Percentiles rank a stretch among this genome's conserved stretches.
These are phyloP conservation scores for Metopia argyrocephala DNA, from an alignment of 2,888 invertebrate species.

Conservation along the genomic window DNA sequence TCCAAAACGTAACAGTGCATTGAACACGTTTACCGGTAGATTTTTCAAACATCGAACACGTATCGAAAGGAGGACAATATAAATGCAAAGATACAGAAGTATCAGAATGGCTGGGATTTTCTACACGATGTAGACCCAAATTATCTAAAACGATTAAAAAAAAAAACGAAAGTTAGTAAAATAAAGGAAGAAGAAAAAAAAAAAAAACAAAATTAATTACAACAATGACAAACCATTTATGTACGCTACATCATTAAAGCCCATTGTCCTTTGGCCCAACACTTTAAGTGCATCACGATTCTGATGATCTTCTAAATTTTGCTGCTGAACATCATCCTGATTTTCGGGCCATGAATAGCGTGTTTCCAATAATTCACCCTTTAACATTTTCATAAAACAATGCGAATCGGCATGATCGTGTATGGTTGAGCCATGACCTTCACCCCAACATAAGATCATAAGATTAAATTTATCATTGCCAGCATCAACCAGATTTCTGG, in stretches of 20 bases:
- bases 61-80: slow-evolving; percentile 94
- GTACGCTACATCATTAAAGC: slow-evolving; percentile 91
- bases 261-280: slow-evolving; percentile 82
- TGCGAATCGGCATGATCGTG: slow-evolving; percentile 98
- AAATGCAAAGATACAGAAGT: slow-evolving; percentile 95
- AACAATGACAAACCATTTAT: slow-evolving; percentile 91
- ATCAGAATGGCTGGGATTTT: slow-evolving; percentile 94
- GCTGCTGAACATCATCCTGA: slow-evolving; percentile 9
- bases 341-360: slow-evolving; percentile 76
- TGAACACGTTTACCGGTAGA: slow-evolving; percentile 88
- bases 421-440: slow-evolving; percentile 95
- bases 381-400: slow-evolving; percentile 97
- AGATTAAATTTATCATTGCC: slow-evolving; percentile 99
- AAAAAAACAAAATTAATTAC: no score
- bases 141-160: slow-evolving; percentile 84
- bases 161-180: slow-evolving; percentile 2
- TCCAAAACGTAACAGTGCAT: slow-evolving; percentile 93
- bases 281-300: slow-evolving; percentile 47
- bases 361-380: slow-evolving; percentile 90
- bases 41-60: slow-evolving; percentile 94
- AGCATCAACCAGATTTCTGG: slow-evolving; percentile 95
- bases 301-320: slow-evolving; percentile 19
- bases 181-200: not conserved
- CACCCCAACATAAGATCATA: slow-evolving; percentile 99
- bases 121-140: slow-evolving; percentile 95